Evolutionary conservation across 2,113 vertebrate species (phyloP), one percentile per base, ranked within the genome.

Genomic region (Muntiacus reevesi): DNA sequence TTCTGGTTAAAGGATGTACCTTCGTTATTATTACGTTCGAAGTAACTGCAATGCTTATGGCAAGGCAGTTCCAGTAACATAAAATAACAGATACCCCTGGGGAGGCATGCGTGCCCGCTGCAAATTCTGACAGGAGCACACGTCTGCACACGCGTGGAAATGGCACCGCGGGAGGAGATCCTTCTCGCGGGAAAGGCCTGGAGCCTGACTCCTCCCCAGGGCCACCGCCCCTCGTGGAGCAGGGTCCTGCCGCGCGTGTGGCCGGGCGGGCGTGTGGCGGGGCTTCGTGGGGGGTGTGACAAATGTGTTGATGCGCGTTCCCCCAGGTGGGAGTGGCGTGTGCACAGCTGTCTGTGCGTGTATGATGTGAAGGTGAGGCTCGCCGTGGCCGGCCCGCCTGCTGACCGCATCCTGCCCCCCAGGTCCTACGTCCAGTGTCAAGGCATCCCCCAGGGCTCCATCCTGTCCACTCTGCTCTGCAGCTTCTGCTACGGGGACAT

Each of bases 401-500:
- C 43, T 14, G 0, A 64, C 7, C 23, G 0, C 0, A 0, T n/a
- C 30, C 14, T 3, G 4, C 21, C 36, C 50, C 40, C 7, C 95
- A 99, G 99, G 97, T 99, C 97, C 62, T 99, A 99, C 57, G 81
- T 99, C 52, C 99, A 99, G 98, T 98, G 98, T 86, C 98, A 98
- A 98, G 99, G 99, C 82, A 99, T 99, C 97, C 99, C 99, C 1
- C 99, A 99, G 97, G 99, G 99, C 30, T 99, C 99, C 0, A 98
- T 99, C 1, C 99, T 99, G 87, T 99, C 99, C 79, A 98, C 99
- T 9, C 98, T 99, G 95, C 99, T 99, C 40, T 99, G 99, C 98
- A 99, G 99, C 43, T 98, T 99, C 50, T 99, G 99, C 97, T 99
- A 99, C 0, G 99, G 99, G 43, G 99, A 99, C 98, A 99, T 99